These are phyloP conservation scores for Callyntrura sp. DNA, from an alignment of 2,888 invertebrate species.

Conservation along the genomic window DNA sequence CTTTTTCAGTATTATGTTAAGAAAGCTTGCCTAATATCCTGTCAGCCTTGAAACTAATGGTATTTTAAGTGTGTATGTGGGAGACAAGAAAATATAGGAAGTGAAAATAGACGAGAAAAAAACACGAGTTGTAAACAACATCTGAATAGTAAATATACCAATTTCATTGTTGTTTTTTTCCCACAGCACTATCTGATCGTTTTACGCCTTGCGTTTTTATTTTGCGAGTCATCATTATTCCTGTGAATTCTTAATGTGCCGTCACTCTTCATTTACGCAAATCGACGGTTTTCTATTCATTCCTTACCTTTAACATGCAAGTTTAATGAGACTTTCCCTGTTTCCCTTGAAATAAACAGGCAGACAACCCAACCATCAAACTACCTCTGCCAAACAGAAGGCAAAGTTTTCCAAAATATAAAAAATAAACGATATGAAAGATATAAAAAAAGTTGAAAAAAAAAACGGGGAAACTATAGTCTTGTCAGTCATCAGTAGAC, in stretches of 20 bases:
- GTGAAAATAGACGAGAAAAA: background rate
- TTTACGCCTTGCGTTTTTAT: background rate
- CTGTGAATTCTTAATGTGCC: background rate
- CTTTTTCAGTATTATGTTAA: no score
- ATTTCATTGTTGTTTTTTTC: background rate
- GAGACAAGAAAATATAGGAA: background rate
- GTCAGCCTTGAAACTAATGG: no score
- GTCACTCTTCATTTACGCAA: conserved; percentile 23
- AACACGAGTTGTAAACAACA: background rate
- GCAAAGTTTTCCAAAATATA: background rate
- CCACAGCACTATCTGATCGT: background rate
- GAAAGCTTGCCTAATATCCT: no score
- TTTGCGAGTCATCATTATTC: conserved; percentile 9
- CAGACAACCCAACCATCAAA: background rate
- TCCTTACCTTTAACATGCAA: background rate
- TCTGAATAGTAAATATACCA: background rate
- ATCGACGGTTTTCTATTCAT: conserved; percentile 33
- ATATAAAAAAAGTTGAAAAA: conserved; percentile 49
- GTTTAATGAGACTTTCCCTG: conserved; percentile 13
- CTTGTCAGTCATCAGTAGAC: background rate
- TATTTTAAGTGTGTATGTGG: no score
- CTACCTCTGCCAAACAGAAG: background rate
- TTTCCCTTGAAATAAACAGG: conserved; percentile 16
- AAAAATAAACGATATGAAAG: conserved; percentile 19
- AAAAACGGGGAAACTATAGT: background rate